A percentile compares a stretch with the other conserved stretches of the same genome.
Evolutionary conservation across 2,888 invertebrate genomes (phyloP).

Genomic region (Endomychus coccineus): DNA sequence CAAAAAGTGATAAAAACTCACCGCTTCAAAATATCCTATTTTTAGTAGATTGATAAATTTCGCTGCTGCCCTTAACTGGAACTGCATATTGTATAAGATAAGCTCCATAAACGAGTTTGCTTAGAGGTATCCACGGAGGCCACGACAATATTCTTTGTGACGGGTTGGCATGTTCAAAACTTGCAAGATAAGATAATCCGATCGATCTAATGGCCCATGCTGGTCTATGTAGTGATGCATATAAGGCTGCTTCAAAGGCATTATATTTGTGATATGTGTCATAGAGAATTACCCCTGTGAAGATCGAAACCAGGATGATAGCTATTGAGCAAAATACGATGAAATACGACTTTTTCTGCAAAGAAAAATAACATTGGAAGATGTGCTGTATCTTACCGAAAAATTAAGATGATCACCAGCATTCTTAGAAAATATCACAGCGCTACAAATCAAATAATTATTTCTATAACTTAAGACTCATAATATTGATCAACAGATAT

Average conservation of each 20-base stretch:
- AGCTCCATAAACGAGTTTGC: constrained; percentile 53
- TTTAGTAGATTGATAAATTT: constrained; percentile 45
- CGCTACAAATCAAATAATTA: too few species aligned
- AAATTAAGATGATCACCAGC: too few species aligned
- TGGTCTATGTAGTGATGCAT: constrained; percentile 51
- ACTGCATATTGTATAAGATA: constrained; percentile 51
- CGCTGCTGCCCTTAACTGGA: constrained; percentile 48
- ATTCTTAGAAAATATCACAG: too few species aligned
- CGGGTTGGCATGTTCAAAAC: constrained; percentile 43
- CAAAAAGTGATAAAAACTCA: too few species aligned
- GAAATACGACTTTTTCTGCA: constrained; percentile 47
- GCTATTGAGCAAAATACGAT: constrained; percentile 42
- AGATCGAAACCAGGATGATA: constrained; percentile 45
- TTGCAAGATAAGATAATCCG: constrained; percentile 47
- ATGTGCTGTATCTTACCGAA: too few species aligned
- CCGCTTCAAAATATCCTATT: constrained; percentile 38
- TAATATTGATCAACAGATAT: too few species aligned
- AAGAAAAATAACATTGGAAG: constrained; percentile 1
- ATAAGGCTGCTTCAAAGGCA: constrained; percentile 48
- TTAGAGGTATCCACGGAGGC: constrained; percentile 53
- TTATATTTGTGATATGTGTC: constrained; percentile 46
- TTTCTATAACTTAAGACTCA: too few species aligned
- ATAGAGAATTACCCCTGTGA: constrained; percentile 47
- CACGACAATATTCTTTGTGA: constrained; percentile 47
- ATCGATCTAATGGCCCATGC: constrained; percentile 49